Base-by-base conservation (phyloP, 2,113 vertebrate genomes). In the Etheostoma cragini region DNA sequence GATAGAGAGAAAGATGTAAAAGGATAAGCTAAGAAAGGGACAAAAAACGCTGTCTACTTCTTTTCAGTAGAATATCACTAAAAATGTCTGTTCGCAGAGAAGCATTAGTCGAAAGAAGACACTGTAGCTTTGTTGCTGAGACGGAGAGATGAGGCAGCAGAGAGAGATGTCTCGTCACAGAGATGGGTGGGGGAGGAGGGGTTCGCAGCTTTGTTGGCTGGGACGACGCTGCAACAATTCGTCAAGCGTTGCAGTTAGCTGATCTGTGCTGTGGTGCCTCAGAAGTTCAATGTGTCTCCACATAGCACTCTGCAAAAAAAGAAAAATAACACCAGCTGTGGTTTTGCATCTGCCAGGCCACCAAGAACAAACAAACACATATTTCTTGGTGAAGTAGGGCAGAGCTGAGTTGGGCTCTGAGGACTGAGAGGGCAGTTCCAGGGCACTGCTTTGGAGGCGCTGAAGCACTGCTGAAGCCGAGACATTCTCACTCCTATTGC, bases 271-370 rank as follows among this genome's bases (percentile, higher is more conserved):
- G 58, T 71, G 38, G 47, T 72, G 56, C 17, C 49, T 70, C 76
- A 78, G 42, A 80, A 60, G 33, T 57, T 77, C 52, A 21, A 58
- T 73, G 60, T 63, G 63, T 71, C 75, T 84, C 22, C 56, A 68
- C 15, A n/a, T 19, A 60, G 58, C 35, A 30, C 5, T 14, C 38
- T 35, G 22, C 12, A 38, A 65, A 52, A 26, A 52, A 22, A 3
- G 30, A 38, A 54, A 68, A 46, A 57, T 60, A 45, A 47, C 33
- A 53, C 4, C 63, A 69, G 56, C 50, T 78, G 3, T 46, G 6
- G 16, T 7, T 42, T n/a, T 78, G 60, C 75, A 81, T 69, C 70
- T 62, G 53, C 26, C 38, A n/a, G 65, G 49, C 3, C 62, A 82
- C 33, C 16, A 30, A 71, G 50, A 50, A 76, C 26, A 73, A 75